phyloP scores from a whole-genome alignment of 2,797 vertebrate species.

The Fundulus diaphanus region DNA sequence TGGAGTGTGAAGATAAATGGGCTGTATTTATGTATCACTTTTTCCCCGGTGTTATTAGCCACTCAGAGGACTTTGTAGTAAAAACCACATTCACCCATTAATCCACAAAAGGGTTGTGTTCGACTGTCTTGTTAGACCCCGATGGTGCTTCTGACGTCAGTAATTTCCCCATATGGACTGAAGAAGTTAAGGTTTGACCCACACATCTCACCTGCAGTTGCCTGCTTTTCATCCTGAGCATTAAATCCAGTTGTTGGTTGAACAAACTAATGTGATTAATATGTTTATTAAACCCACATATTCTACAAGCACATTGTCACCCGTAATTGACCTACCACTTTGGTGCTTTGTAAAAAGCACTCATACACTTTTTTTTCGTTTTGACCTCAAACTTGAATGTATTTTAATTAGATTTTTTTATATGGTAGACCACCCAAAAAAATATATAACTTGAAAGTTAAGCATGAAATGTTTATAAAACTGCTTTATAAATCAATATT shows the following conservation, averaged over 20 bases:
- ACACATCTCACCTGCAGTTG: neutral
- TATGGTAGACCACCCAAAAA: neutral
- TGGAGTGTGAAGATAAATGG: constrained; percentile 49
- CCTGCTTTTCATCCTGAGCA: neutral
- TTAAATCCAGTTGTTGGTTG: neutral
- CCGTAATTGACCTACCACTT: neutral
- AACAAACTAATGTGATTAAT: neutral
- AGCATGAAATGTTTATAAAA: neutral
- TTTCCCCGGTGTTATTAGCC: neutral
- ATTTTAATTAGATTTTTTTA: neutral
- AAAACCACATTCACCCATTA: constrained; percentile 2
- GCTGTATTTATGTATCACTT: constrained; percentile 17
- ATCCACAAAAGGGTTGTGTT: neutral
- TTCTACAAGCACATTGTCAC: neutral
- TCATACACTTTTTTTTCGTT: neutral
- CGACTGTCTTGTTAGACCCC: neutral
- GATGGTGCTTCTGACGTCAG: neutral
- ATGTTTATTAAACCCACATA: neutral
- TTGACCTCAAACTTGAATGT: no score
- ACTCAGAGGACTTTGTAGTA: neutral
- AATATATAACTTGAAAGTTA: neutral
- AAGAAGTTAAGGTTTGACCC: neutral
- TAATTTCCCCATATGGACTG: neutral
- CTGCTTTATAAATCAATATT: neutral
- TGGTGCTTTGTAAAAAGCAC: neutral